Conservation (phyloP, 2,113 vertebrate genomes). For the Bos javanicus region DNA sequence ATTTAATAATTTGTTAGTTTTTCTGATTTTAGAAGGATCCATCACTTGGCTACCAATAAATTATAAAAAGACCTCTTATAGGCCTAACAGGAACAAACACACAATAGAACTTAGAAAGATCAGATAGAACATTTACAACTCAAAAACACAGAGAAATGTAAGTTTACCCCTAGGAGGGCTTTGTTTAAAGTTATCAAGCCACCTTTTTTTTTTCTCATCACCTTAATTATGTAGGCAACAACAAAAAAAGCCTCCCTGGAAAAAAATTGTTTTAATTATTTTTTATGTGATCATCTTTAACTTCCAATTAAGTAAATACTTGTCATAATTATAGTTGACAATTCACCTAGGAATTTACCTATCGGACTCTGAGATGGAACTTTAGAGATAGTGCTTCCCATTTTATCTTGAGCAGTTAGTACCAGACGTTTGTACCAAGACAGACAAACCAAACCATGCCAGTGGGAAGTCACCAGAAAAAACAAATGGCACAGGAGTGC, state of each 20-base stretch:
- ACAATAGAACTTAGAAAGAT: not conserved
- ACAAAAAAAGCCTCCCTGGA: not conserved
- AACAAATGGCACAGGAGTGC: not conserved
- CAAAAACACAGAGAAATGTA: not conserved
- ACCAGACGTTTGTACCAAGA: not conserved
- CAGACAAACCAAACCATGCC: not conserved
- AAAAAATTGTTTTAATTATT: not conserved
- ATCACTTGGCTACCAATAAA: not conserved
- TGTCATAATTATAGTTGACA: not conserved
- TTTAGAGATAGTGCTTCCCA: not conserved
- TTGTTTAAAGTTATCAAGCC: not conserved
- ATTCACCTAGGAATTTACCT: not conserved
- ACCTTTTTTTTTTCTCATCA: not conserved
- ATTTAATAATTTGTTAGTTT: not conserved
- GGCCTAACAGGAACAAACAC: not conserved
- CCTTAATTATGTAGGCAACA: not conserved
- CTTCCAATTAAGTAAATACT: not conserved
- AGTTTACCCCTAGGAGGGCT: not conserved
- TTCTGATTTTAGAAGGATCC: not conserved
- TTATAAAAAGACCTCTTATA: not conserved
- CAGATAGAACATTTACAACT: not conserved
- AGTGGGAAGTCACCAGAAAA: not conserved
- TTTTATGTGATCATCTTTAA: not conserved
- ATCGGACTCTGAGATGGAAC: not conserved
- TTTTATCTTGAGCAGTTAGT: not conserved